phyloP scores from a whole-genome alignment of 1,140 invertebrate genomes.

The Xylocopa sonorina region DNA sequence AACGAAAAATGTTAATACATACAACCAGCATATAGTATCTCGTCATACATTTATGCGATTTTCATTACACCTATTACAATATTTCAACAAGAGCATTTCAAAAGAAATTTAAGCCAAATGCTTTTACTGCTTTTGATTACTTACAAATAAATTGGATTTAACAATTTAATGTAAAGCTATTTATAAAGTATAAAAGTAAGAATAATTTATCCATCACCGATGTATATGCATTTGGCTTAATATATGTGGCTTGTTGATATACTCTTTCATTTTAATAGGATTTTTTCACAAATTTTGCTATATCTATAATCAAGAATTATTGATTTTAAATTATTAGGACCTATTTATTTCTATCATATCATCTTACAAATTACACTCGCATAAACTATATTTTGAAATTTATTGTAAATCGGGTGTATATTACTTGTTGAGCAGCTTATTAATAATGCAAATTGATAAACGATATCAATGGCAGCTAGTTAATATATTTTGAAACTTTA shows the following conservation, averaged over 20 bases:
- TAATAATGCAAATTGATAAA: slow-evolving; percentile 32
- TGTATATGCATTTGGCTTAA: slow-evolving; percentile 23
- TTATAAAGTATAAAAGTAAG: slow-evolving; percentile 13
- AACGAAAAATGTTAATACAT: slow-evolving; percentile 35
- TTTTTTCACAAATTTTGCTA: background rate
- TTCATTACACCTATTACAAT: slow-evolving; percentile 16
- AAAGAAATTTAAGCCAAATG: slow-evolving; percentile 24
- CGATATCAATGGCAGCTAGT: slow-evolving; percentile 44
- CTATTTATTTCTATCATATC: background rate
- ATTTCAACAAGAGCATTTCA: slow-evolving; percentile 17
- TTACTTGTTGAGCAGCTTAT: slow-evolving; percentile 6
- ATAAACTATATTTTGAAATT: slow-evolving; percentile 3
- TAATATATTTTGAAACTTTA: slow-evolving; percentile 67
- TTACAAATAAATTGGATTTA: slow-evolving; percentile 15
- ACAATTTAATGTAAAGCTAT: slow-evolving; percentile 2
- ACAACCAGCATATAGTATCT: slow-evolving; percentile 30
- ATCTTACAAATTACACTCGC: background rate
- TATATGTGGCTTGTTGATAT: background rate
- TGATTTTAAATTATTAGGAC: slow-evolving; percentile 35
- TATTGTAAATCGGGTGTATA: slow-evolving; percentile 5
- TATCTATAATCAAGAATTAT: background rate
- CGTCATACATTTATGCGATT: slow-evolving; percentile 21
- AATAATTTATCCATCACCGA: background rate
- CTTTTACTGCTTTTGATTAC: slow-evolving; percentile 13
- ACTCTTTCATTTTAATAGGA: background rate